A percentile compares a stretch with the other conserved stretches of the same genome.
phyloP scores from a whole-genome alignment of 2,888 invertebrate species.

The Augochlorella aurata region DNA sequence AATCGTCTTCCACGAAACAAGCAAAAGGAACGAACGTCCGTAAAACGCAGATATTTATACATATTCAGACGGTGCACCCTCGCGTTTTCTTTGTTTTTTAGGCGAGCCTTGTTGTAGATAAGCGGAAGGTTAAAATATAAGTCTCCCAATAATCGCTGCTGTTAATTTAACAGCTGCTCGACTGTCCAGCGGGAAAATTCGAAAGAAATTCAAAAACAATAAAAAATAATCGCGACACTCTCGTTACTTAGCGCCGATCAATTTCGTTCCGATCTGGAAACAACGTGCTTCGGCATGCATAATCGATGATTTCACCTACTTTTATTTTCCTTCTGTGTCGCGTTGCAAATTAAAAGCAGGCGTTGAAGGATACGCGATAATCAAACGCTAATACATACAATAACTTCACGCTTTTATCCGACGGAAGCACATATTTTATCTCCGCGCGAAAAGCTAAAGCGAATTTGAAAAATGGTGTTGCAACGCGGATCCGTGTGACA shows the following conservation, averaged over 20 bases:
- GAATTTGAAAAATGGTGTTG: background rate
- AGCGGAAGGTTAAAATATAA: background rate
- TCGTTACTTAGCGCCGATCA: slow-evolving; percentile 10
- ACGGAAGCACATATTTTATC: background rate
- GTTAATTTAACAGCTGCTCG: too few relatives aligned
- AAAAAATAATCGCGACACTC: background rate
- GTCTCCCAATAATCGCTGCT: too few relatives aligned
- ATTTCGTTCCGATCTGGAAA: slow-evolving; percentile 56
- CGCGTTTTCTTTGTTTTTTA: background rate
- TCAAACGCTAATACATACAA: background rate
- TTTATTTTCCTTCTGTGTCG: slow-evolving; percentile 43
- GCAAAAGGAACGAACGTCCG: background rate
- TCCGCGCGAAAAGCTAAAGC: background rate
- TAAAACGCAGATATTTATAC: background rate
- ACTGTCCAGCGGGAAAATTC: too few relatives aligned
- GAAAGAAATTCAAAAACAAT: too few relatives aligned
- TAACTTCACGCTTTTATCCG: background rate
- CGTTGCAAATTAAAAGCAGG: slow-evolving; percentile 14
- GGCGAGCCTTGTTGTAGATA: background rate
- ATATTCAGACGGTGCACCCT: background rate
- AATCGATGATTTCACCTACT: slow-evolving; percentile 71
- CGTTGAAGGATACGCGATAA: slow-evolving; percentile 18
- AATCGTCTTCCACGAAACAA: background rate
- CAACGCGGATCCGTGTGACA: background rate
- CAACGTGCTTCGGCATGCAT: slow-evolving; percentile 64